Evolutionary conservation across 2,888 invertebrate genomes (phyloP).

Genomic region (Trissolcus brochymenae): DNA sequence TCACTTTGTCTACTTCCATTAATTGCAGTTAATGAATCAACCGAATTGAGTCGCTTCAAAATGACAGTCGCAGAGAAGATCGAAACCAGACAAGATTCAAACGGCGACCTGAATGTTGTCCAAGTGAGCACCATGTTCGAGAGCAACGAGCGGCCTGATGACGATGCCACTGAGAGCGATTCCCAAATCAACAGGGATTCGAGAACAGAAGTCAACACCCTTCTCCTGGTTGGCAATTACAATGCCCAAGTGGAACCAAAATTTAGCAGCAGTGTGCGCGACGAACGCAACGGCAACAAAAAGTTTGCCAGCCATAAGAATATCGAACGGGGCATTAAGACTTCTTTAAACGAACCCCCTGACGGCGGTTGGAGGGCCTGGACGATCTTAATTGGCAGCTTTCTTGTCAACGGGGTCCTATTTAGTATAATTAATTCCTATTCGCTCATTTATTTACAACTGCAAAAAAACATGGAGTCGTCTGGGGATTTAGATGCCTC

Average conservation of each 20-base stretch:
- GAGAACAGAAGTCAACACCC: slow-evolving; percentile 12
- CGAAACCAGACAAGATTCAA: slow-evolving; percentile 47
- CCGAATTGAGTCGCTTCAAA: slow-evolving; percentile 19
- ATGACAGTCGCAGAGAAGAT: slow-evolving; percentile 53
- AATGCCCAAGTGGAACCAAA: slow-evolving; percentile 18
- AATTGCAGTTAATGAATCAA: slow-evolving; percentile 40
- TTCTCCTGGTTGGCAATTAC: slow-evolving; percentile 19
- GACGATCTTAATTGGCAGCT: slow-evolving; percentile 89
- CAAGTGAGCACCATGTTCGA: slow-evolving; percentile 37
- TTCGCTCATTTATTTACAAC: slow-evolving; percentile 86
- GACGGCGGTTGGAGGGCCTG: slow-evolving; percentile 80
- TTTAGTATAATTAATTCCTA: slow-evolving; percentile 95
- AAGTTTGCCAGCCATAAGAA: neutral
- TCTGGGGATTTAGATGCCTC: slow-evolving; percentile 84
- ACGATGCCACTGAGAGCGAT: slow-evolving; percentile 36
- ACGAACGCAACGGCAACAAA: neutral
- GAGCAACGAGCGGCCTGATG: slow-evolving; percentile 34
- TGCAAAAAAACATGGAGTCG: slow-evolving; percentile 81
- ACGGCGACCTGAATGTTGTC: slow-evolving; percentile 37
- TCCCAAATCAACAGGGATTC: slow-evolving; percentile 28
- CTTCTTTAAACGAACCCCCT: slow-evolving; percentile 49
- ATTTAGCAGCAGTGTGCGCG: slow-evolving; percentile 22
- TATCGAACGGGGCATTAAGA: slow-evolving; percentile 9
- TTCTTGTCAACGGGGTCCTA: slow-evolving; percentile 91
- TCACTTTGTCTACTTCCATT: slow-evolving; percentile 16